Base-by-base conservation (phyloP, 2,113 vertebrate genomes). In the Leptocoma aspasia region DNA sequence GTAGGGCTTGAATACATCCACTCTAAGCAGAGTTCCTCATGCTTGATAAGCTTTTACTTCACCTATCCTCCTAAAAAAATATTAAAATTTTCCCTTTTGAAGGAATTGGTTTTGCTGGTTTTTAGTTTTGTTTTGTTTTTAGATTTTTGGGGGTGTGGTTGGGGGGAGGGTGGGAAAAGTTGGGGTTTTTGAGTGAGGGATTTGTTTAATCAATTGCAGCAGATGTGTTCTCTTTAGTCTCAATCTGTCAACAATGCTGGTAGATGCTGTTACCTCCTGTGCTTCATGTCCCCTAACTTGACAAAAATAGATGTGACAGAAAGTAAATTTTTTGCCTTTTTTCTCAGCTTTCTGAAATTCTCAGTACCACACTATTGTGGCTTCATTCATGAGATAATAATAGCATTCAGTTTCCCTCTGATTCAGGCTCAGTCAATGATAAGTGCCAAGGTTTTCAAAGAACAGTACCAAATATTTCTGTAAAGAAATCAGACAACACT, bases 181-280 rank as follows among this genome's bases (percentile, higher is more conserved):
- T 57, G 13, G 18, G 10, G 4, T 2, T 53, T 61, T 68, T 41
- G 30, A 1, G 5, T 0, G 0, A 28, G 21, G 1, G 1, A 23
- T 8, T 53, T 61, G 8, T 69, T 54, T 54, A 69, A 61, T 10
- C 4, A 49, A 12, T 61, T 76, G 21, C 52, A 72, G 24, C 17
- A 30, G 27, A 39, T 56, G 17, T 50, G 12, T 71, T 47, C 39
- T 69, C 5, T 71, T 69, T 42, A 50, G 12, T 78, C 13, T 82
- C 9, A 0, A 1, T 80, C 49, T 83, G 22, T 47, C 52, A 59
- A 5, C 28, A 86, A 3, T 31, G 11, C 13, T 56, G 44, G 37
- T 82, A 84, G 56, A 64, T 71, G 27, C n/a, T 72, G 15, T 65
- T 77, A 9, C 21, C 7, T 92, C 24, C 33, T 76, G 13, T 89